Evolutionary conservation across 2,113 vertebrate genomes (phyloP), one percentile per base, ranked within the genome.

Genomic region (Panurus biarmicus): DNA sequence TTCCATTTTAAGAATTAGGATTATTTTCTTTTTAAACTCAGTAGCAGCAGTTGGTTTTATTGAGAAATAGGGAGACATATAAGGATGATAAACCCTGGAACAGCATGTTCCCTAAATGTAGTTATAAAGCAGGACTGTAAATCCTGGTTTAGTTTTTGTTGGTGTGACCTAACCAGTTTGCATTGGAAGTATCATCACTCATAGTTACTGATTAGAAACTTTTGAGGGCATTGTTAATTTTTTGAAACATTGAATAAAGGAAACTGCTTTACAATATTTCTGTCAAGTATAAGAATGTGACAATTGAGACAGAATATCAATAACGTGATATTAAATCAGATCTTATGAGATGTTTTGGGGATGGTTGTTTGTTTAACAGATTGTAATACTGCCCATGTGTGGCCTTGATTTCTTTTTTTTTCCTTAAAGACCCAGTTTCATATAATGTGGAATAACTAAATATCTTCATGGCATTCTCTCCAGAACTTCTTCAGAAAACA

Each of bases 401-500:
- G 13, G 12, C 35, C 42, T 66, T 77, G 29, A n/a, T 82, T 76
- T 85, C 75, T 20, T 3, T 9, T 21, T 38, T 42, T 54, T 36
- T 56, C 19, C n/a, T 11, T 47, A 14, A 91, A 8, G 23, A 40
- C 57, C 44, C 24, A n/a, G 8, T 78, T 80, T 50, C 2, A 9
- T 56, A 19, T 62, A 6, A 38, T 70, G 25, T 74, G 45, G 8
- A 74, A 44, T 85, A 94, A 71, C 45, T 90, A 91, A 95, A 36
- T 29, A 44, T 72, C 16, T 70, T 86, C 50, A 57, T 54, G 40
- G 70, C 7, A 95, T 85, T 71, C 66, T 19, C 17, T 80, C 67
- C 94, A 99, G 99, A 99, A 99, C 94, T 99, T 99, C 95, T 99
- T 99, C 95, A 98, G 99, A 90, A 99, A 99, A 90, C 97, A 99